Evolutionary conservation across 2,888 invertebrate species (phyloP).

Genomic region (Eristalis pertinax): DNA sequence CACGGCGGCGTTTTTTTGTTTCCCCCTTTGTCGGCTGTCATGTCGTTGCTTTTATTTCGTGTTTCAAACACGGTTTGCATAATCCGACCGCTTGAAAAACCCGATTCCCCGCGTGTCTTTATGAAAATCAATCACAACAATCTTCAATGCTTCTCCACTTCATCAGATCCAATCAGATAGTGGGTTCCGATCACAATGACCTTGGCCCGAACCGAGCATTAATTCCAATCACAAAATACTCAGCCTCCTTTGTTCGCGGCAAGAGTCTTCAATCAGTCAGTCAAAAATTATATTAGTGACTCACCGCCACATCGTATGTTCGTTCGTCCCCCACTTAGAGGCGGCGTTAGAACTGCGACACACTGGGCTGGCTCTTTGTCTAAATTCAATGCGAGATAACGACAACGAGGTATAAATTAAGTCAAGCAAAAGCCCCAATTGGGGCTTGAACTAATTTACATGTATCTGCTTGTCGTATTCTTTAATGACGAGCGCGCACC

Average conservation of each 20-base stretch:
- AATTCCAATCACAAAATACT: not conserved
- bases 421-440: constrained; percentile 16
- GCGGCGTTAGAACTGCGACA: not conserved
- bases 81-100: not conserved
- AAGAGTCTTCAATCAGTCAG: not conserved
- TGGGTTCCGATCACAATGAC: not conserved
- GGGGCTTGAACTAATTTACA: constrained; percentile 41
- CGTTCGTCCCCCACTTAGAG: not conserved
- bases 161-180: not conserved
- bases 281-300: not conserved
- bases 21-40: not conserved
- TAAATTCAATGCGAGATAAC: not conserved
- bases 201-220: not conserved
- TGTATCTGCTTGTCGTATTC: constrained; percentile 9
- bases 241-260: not conserved
- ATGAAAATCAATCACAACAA: not conserved
- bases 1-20: not conserved
- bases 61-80: not conserved
- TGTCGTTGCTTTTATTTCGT: not conserved
- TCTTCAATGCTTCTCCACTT: not conserved
- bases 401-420: not conserved
- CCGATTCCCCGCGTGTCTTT: not conserved
- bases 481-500: constrained; percentile 2
- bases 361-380: not conserved
- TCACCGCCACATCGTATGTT: not conserved